phyloP scores from a whole-genome alignment of 2,888 invertebrate species.

The Eupelmus urozonus region DNA sequence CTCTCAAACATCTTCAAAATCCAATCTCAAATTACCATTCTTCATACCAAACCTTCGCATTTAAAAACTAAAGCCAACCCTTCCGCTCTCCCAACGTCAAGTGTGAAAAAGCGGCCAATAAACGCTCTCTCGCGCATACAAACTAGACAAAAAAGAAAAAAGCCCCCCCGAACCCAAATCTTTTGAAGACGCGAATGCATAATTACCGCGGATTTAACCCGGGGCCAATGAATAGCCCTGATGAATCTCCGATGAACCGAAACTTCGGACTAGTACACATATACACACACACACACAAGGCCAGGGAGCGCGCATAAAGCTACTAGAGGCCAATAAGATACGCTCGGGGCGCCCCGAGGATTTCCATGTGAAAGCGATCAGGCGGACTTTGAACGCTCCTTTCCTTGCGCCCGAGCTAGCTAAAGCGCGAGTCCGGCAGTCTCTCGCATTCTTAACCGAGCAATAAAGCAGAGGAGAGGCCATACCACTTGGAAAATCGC shows the following conservation, averaged over 20 bases:
- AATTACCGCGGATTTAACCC: conserved; percentile 38
- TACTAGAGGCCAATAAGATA: conserved; percentile 30
- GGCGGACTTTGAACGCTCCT: conserved; percentile 46
- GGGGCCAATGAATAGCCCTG: conserved; percentile 5
- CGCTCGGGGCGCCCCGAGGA: too few relatives aligned
- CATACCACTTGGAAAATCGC: conserved; percentile 36
- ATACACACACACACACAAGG: neutral
- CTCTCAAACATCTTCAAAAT: too few relatives aligned
- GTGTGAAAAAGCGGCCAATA: conserved; percentile 51
- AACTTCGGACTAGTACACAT: neutral
- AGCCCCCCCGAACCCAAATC: conserved; percentile 3
- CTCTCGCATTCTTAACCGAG: conserved; percentile 39
- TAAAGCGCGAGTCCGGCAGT: conserved; percentile 5
- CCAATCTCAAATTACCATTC: too few relatives aligned
- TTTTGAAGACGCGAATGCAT: conserved; percentile 51
- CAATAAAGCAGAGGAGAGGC: conserved; percentile 26
- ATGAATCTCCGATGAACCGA: conserved; percentile 22
- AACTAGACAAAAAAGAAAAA: neutral
- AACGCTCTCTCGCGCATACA: neutral
- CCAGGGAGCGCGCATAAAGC: neutral
- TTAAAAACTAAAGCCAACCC: neutral
- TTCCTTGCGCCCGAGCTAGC: conserved; percentile 2
- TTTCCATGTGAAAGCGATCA: conserved; percentile 54
- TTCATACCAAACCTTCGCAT: neutral
- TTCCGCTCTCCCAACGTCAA: conserved; percentile 9